A percentile compares a stretch with the other conserved stretches of the same genome.
These are phyloP conservation scores for Galeruca laticollis DNA, from an alignment of 2,888 invertebrate genomes.

Conservation along the genomic window DNA sequence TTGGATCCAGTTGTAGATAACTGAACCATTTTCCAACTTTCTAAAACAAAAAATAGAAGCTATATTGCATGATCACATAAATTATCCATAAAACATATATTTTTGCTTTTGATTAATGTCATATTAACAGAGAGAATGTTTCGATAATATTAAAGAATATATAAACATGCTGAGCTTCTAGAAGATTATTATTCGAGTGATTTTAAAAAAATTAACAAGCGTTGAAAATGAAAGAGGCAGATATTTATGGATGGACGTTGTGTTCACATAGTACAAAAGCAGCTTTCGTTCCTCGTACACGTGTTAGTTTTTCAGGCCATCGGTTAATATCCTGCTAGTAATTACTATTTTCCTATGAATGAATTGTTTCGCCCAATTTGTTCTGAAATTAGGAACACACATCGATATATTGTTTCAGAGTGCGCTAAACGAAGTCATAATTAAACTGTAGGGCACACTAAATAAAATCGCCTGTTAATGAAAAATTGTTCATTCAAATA, in stretches of 20 bases:
- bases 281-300: not conserved
- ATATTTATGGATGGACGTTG: not conserved
- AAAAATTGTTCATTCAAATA: too few species aligned
- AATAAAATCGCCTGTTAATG: too few species aligned
- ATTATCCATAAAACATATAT: too few species aligned
- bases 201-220: not conserved
- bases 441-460: too few species aligned
- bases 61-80: too few species aligned
- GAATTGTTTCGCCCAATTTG: constrained; percentile 4
- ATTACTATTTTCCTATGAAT: constrained; percentile 6
- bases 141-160: too few species aligned
- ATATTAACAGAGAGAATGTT: too few species aligned
- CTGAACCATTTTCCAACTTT: constrained; percentile 75
- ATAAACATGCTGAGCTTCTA: too few species aligned
- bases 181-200: not conserved
- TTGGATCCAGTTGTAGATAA: constrained; percentile 67
- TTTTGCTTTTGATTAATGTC: too few species aligned
- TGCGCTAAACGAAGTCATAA: not conserved
- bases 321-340: constrained; percentile 1
- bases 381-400: not conserved
- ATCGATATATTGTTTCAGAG: constrained; percentile 2
- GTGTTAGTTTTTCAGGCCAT: not conserved
- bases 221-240: not conserved
- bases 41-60: constrained; percentile 59
- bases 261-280: too few species aligned